Percentiles rank a stretch among this genome's conserved stretches.
These are phyloP conservation scores for Creontiades dilutus DNA, from an alignment of 2,888 invertebrate species.

Conservation along the genomic window DNA sequence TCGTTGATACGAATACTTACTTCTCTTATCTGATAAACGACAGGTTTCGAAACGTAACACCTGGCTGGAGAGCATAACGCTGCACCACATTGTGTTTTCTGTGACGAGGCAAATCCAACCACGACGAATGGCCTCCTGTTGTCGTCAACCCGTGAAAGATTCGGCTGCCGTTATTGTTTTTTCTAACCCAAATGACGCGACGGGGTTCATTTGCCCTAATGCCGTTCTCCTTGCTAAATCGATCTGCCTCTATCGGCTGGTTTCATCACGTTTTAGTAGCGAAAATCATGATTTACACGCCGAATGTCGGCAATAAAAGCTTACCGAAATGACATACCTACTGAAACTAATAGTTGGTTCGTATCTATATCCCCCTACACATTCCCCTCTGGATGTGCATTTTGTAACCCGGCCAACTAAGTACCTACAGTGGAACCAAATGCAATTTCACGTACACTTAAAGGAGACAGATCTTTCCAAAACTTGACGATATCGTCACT, in stretches of 20 bases:
- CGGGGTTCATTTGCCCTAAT: slow-evolving; percentile 14
- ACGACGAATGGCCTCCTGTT: background rate
- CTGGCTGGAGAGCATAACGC: background rate
- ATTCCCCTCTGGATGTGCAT: no score
- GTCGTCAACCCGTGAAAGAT: background rate
- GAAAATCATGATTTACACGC: background rate
- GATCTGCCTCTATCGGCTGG: background rate
- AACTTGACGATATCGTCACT: no score
- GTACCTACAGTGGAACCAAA: no score
- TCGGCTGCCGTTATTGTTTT: slow-evolving; percentile 13
- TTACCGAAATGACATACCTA: background rate
- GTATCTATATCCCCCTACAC: no score
- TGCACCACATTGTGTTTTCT: slow-evolving; percentile 9
- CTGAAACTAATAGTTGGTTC: no score
- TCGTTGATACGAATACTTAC: no score
- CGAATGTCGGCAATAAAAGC: slow-evolving; percentile 1
- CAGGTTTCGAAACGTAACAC: background rate
- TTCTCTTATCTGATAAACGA: background rate
- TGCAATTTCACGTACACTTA: no score
- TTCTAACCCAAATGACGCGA: slow-evolving; percentile 17
- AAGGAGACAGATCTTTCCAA: no score
- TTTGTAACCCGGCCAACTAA: no score
- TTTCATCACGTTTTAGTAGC: slow-evolving; percentile 13
- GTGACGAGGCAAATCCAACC: slow-evolving; percentile 30
- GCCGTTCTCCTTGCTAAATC: slow-evolving; percentile 5